These are phyloP conservation scores for Tenodera sinensis DNA, from an alignment of 2,888 invertebrate species.

Conservation along the genomic window DNA sequence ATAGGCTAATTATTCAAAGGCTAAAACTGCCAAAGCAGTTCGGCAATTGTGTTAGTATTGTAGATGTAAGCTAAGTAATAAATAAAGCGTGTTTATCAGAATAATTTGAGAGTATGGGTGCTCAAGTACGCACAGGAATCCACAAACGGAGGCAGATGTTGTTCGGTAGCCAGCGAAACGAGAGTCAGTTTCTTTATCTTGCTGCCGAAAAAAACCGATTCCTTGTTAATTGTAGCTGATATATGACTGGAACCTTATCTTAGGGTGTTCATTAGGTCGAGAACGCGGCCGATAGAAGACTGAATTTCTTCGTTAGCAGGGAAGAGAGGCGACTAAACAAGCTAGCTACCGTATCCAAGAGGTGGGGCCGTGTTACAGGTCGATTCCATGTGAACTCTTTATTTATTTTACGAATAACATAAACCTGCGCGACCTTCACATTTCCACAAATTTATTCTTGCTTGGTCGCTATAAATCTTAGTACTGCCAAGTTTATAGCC, in stretches of 20 bases:
- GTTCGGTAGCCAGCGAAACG: neutral
- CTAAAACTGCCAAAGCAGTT: no score
- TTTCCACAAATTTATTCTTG: no score
- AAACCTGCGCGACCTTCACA: neutral
- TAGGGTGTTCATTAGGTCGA: slow-evolving; percentile 13
- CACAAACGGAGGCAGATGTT: neutral
- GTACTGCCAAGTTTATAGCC: no score
- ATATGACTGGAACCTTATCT: slow-evolving; percentile 19
- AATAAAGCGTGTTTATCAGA: no score
- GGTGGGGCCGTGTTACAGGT: neutral
- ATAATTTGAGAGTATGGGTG: neutral
- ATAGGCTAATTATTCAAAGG: no score
- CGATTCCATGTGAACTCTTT: neutral
- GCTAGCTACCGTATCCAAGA: slow-evolving; percentile 6
- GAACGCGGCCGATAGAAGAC: neutral
- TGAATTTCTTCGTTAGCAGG: slow-evolving; percentile 11
- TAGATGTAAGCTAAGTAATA: no score
- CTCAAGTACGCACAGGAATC: neutral
- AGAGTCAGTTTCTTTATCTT: neutral
- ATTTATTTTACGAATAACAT: neutral
- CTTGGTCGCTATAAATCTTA: no score
- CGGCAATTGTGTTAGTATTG: no score
- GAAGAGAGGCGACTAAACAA: neutral
- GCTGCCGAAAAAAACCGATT: neutral
- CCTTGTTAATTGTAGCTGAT: slow-evolving; percentile 17